Evolutionary conservation across 2,888 invertebrate species (phyloP), one percentile per base, ranked within the genome.

Genomic region (Perdita meconis): DNA sequence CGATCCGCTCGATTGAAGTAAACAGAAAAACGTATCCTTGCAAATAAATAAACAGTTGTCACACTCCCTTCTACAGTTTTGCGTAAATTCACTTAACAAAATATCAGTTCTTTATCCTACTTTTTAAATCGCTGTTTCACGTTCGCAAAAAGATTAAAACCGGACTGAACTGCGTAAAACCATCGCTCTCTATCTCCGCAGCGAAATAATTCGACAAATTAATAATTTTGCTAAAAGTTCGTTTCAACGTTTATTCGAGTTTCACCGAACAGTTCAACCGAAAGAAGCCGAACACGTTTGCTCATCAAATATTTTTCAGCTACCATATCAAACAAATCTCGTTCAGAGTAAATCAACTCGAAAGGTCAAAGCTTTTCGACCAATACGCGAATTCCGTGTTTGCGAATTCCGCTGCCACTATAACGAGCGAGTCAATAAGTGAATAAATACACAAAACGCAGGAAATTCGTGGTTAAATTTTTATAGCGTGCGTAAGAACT

Each of bases 311-410:
- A 47, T 38, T 56, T 38, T 38, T 22, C 4, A 24, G 4, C 4
- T 16, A 56, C 22, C 13, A 19, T 19, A 19, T 36, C 8, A 22
- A 13, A 36, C 13, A 26, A 56, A 36, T 19, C 13, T 13, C 13
- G 38, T 34, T 34, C 38, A 40, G 47, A 19, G 47, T 47, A 10
- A 19, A 38, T 40, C 40, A 57, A 57, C 38, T 19, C n/a, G 40
- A 57, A 24, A 40, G 22, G 16, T 57, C 40, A 40, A 12, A 40
- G 57, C n/a, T 57, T 57, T 57, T 22, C 34, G n/a, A 16, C 13
- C 5, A 19, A 2, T 44, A 6, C 8, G 19, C 30, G 16, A 30
- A 44, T 44, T 19, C 16, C 16, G 0, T 30, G 30, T 26, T 60
- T 47, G 44, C 16, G 30, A 44, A 60, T 13, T 30, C 5, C 5